Evolutionary conservation across 2,797 vertebrate species (phyloP).

Genomic region (Pangasius krempfi): DNA sequence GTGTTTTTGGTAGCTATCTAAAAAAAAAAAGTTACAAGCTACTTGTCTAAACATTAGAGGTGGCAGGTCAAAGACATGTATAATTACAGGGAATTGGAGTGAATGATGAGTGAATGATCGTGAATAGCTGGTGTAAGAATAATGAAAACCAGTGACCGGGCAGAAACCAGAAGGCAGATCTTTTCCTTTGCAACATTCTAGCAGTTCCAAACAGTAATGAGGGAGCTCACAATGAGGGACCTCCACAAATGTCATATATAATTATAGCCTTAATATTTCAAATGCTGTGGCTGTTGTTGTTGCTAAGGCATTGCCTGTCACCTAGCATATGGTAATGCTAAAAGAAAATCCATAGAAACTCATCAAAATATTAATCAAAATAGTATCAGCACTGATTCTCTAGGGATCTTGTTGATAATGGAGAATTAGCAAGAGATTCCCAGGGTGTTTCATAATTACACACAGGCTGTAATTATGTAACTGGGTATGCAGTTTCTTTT

Average conservation of each 20-base stretch:
- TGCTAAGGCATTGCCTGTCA: background rate
- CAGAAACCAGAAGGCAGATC: background rate
- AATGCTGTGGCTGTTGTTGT: background rate
- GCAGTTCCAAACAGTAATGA: background rate
- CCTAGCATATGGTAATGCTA: background rate
- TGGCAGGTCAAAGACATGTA: background rate
- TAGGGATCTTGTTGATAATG: background rate
- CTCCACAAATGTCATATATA: background rate
- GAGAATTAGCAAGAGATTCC: background rate
- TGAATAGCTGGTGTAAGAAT: too few species aligned
- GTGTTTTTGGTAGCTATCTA: background rate
- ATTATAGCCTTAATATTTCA: background rate
- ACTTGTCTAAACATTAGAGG: background rate
- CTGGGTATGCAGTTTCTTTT: background rate
- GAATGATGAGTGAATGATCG: background rate
- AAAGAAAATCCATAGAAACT: background rate
- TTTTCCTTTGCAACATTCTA: background rate
- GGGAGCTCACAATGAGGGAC: background rate
- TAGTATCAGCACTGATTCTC: background rate
- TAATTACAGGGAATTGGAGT: background rate
- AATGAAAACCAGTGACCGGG: background rate
- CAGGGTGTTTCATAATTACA: background rate
- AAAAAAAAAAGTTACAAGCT: background rate
- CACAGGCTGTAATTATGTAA: background rate
- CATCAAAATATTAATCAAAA: background rate